phyloP scores from a whole-genome alignment of 2,888 invertebrate genomes.

The Clistopyga incitator region DNA sequence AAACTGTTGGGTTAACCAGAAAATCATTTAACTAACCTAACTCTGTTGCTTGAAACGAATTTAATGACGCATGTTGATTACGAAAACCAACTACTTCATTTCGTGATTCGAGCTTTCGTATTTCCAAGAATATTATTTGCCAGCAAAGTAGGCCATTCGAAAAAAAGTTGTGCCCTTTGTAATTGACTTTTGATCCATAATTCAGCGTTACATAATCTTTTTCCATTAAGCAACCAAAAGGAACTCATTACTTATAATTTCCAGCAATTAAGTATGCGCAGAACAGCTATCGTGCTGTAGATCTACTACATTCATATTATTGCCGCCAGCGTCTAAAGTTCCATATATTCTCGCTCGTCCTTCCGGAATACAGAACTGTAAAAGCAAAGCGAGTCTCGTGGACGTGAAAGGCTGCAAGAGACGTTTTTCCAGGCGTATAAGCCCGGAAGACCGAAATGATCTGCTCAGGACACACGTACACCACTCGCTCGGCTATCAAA shows the following conservation, averaged over 20 bases:
- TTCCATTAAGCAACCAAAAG: too few relatives aligned
- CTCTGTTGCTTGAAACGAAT: too few relatives aligned
- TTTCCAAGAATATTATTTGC: too few relatives aligned
- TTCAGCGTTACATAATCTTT: too few relatives aligned
- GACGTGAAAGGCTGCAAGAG: constrained; percentile 41
- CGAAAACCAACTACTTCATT: too few relatives aligned
- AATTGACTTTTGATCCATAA: too few relatives aligned
- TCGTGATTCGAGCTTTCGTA: too few relatives aligned
- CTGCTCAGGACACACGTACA: constrained; percentile 51
- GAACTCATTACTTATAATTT: neutral
- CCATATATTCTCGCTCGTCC: neutral
- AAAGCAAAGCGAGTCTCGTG: constrained; percentile 25
- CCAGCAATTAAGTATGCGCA: neutral
- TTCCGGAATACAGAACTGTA: constrained; percentile 30
- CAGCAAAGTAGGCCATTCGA: too few relatives aligned
- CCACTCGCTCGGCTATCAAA: constrained; percentile 69
- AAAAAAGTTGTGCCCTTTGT: too few relatives aligned
- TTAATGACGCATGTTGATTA: too few relatives aligned
- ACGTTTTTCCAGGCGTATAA: constrained; percentile 53
- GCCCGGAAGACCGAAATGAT: constrained; percentile 54
- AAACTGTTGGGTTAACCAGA: too few relatives aligned
- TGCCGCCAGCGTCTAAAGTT: neutral
- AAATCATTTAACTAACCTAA: too few relatives aligned
- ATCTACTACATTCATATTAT: neutral
- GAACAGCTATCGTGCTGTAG: neutral